Conservation (phyloP, 1,140 invertebrate genomes). For the Nylanderia fulva region DNA sequence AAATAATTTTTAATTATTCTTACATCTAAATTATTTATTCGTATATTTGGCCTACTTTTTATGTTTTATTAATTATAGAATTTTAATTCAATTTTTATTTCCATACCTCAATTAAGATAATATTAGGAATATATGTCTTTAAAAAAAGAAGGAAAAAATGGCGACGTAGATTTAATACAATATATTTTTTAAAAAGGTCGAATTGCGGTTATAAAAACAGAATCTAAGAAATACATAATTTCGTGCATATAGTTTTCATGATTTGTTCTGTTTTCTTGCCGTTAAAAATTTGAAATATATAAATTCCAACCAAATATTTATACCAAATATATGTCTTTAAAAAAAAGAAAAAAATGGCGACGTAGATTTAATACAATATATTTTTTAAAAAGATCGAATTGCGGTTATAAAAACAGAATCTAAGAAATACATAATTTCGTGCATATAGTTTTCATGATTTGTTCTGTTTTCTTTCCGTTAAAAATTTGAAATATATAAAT, state of each 20-base stretch:
- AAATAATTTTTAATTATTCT: too few species aligned
- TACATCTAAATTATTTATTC: too few species aligned
- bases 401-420: not conserved
- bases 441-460: not conserved
- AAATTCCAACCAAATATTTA: too few species aligned
- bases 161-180: too few species aligned
- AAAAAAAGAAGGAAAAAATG: too few species aligned
- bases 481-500: slow-evolving; percentile 19
- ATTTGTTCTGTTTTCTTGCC: too few species aligned
- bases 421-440: not conserved
- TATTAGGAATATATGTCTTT: not conserved
- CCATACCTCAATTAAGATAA: not conserved
- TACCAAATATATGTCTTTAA: not conserved
- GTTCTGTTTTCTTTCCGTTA: not conserved
- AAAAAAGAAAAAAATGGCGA: not conserved
- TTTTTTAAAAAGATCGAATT: not conserved
- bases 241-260: too few species aligned
- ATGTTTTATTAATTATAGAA: not conserved
- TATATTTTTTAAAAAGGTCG: too few species aligned
- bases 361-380: not conserved
- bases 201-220: too few species aligned
- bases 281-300: too few species aligned
- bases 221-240: too few species aligned
- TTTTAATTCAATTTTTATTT: not conserved
- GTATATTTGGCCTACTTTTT: too few species aligned